Evolutionary conservation across 2,113 vertebrate species (phyloP).

Genomic region (Hemicordylus capensis): DNA sequence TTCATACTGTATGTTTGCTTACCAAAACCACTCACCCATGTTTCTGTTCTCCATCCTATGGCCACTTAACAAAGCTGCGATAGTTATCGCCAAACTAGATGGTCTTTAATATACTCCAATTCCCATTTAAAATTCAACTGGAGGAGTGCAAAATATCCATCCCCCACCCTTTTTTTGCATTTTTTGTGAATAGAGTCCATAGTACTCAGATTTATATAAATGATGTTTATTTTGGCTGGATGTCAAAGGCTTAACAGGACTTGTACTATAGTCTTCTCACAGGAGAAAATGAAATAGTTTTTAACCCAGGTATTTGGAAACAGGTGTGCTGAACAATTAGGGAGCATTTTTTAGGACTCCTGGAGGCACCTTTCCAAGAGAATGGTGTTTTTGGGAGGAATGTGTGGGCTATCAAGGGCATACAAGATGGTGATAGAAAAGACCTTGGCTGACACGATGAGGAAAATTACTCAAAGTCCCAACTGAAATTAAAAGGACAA

Average conservation of each 20-base stretch:
- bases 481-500: too few relatives aligned
- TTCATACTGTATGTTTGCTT: background rate
- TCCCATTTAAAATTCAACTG: slow-evolving; percentile 73
- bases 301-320: slow-evolving; percentile 78
- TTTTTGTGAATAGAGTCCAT: slow-evolving; percentile 76
- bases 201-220: slow-evolving; percentile 74
- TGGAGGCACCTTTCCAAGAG: slow-evolving; percentile 68
- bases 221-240: slow-evolving; percentile 77
- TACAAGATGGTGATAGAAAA: background rate
- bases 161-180: slow-evolving; percentile 45
- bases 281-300: slow-evolving; percentile 81
- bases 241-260: slow-evolving; percentile 78
- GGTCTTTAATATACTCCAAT: slow-evolving; percentile 48
- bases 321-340: slow-evolving; percentile 80
- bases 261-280: slow-evolving; percentile 73
- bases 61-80: slow-evolving; percentile 13
- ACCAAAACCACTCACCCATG: background rate
- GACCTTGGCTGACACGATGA: too few relatives aligned
- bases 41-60: slow-evolving; percentile 17
- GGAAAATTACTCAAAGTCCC: too few relatives aligned
- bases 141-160: slow-evolving; percentile 69
- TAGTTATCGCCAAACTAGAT: slow-evolving; percentile 23
- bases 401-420: slow-evolving; percentile 25
- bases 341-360: slow-evolving; percentile 70
- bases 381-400: slow-evolving; percentile 52